These are phyloP conservation scores for Chydorus sphaericus DNA, from an alignment of 2,888 invertebrate genomes.

Conservation along the genomic window DNA sequence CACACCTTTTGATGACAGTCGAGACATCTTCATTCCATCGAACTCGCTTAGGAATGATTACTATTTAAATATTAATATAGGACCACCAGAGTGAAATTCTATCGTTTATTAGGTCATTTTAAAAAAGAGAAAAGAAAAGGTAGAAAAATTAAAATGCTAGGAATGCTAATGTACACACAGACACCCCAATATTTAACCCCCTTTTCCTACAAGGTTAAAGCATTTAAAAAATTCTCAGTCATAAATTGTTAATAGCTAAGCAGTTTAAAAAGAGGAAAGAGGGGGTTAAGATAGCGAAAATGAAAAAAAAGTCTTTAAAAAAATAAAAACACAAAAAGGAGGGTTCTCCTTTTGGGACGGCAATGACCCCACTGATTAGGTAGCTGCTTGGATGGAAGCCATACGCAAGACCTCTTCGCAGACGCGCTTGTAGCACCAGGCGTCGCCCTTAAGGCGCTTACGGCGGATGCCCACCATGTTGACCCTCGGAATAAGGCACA, in stretches of 20 bases:
- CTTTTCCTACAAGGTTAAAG: not conserved
- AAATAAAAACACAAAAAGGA: not conserved
- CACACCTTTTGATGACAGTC: too few relatives aligned
- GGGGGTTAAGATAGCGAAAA: too few relatives aligned
- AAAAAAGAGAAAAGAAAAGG: not conserved
- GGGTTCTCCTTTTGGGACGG: not conserved
- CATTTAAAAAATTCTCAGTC: not conserved
- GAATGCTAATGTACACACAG: not conserved
- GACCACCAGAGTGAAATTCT: not conserved
- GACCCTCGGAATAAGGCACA: slow-evolving; percentile 36
- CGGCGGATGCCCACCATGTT: slow-evolving; percentile 46
- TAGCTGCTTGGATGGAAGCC: slow-evolving; percentile 26
- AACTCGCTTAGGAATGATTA: too few relatives aligned
- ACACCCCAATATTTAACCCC: not conserved
- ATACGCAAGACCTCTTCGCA: slow-evolving; percentile 53
- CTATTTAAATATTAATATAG: too few relatives aligned
- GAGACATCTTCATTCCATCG: too few relatives aligned
- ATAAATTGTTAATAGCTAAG: not conserved
- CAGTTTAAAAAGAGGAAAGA: not conserved
- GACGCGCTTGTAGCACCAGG: slow-evolving; percentile 63
- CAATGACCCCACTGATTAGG: not conserved
- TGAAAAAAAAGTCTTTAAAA: not conserved
- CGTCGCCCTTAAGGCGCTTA: slow-evolving; percentile 58
- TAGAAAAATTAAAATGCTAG: not conserved
- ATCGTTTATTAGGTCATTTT: not conserved